Conservation (phyloP, 37 sponge, comb jelly and placozoan species). For the Petrosia ficiformis region DNA sequence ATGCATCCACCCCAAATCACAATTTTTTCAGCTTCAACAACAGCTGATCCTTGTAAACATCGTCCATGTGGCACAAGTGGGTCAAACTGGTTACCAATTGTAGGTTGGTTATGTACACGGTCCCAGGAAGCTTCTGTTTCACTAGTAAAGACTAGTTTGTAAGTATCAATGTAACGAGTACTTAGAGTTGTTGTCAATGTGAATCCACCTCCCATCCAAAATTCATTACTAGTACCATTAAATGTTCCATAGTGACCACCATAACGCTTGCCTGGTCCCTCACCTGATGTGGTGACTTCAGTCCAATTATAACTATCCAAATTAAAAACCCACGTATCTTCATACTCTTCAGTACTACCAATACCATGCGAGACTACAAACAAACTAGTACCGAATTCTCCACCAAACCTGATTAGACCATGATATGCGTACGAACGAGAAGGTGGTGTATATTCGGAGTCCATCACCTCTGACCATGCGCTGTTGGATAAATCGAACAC, state of each 20-base stretch:
- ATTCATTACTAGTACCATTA: background rate
- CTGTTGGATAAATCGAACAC: background rate
- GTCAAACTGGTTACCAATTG: conserved; percentile 39
- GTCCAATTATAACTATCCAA: conserved; percentile 14
- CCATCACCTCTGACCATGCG: background rate
- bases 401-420: conserved; percentile 30
- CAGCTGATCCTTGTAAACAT: conserved; percentile 44
- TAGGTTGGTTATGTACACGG: conserved; percentile 1
- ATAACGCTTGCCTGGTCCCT: conserved; percentile 26
- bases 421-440: conserved; percentile 3
- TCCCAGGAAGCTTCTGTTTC: conserved; percentile 25
- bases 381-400: conserved; percentile 16
- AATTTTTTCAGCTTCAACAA: conserved; percentile 5
- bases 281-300: background rate
- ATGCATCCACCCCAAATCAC: conserved; percentile 61
- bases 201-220: conserved; percentile 52
- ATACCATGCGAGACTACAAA: conserved; percentile 47
- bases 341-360: conserved; percentile 1
- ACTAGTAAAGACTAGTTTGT: conserved; percentile 25
- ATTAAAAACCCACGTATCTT: conserved; percentile 45
- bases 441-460: background rate
- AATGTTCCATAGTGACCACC: conserved; percentile 47
- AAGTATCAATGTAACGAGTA: conserved; percentile 46
- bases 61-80: conserved; percentile 48
- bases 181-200: conserved; percentile 17